Evolutionary conservation across 2,797 vertebrate species (phyloP).

Genomic region (Phyllotis vaccarum): DNA sequence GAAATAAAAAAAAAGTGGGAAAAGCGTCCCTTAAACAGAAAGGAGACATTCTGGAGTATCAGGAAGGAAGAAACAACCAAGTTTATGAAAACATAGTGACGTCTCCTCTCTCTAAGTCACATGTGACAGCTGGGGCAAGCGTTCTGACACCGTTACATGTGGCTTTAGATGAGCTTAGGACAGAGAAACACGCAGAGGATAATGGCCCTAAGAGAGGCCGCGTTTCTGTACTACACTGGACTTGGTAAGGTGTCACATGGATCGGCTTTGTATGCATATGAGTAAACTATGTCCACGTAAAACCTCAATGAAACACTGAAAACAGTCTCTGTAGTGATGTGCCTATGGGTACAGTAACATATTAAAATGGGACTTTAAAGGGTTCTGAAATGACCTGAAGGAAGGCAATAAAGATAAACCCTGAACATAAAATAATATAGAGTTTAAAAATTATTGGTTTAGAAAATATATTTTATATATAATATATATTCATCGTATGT

Average conservation of each 20-base stretch:
- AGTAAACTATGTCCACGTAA: not conserved
- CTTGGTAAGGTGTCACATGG: not conserved
- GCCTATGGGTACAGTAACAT: not conserved
- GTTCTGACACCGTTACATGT: not conserved
- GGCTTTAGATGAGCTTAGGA: not conserved
- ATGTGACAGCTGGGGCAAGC: not conserved
- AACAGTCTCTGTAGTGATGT: not conserved
- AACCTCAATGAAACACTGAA: not conserved
- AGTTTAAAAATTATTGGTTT: not conserved
- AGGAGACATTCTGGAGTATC: not conserved
- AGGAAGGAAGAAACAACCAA: not conserved
- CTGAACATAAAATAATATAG: conserved; percentile 9
- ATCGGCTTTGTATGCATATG: not conserved
- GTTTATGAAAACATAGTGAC: not conserved
- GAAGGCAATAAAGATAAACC: conserved; percentile 30
- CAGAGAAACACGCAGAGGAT: not conserved
- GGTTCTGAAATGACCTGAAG: not conserved
- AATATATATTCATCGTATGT: no score
- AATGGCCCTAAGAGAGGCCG: not conserved
- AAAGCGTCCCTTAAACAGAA: not conserved
- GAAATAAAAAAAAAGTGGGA: not conserved
- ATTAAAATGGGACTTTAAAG: not conserved
- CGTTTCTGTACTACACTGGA: not conserved
- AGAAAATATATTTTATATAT: no score
- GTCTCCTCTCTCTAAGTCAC: not conserved